phyloP scores from a whole-genome alignment of 2,888 invertebrate species.

The Ormyrus pomaceus region DNA sequence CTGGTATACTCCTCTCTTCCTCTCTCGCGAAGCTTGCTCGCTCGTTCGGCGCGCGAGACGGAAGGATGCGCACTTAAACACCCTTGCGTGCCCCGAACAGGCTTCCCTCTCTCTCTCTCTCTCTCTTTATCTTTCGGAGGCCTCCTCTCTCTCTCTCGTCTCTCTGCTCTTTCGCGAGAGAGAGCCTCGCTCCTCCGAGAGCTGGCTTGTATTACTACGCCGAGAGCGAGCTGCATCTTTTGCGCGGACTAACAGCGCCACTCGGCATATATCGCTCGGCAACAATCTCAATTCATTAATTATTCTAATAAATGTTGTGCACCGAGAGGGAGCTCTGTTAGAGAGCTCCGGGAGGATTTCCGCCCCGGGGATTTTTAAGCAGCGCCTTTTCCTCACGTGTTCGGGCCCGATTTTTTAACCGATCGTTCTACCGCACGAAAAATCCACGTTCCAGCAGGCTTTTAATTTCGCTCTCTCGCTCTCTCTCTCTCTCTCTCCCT shows the following conservation, averaged over 20 bases:
- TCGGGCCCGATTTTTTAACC: not conserved
- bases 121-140: not conserved
- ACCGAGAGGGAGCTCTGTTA: not conserved
- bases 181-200: not conserved
- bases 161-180: slow-evolving; percentile 1
- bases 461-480: not conserved
- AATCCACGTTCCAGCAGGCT: not conserved
- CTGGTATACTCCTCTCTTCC: slow-evolving; percentile 63
- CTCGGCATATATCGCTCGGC: slow-evolving; percentile 41
- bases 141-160: not conserved
- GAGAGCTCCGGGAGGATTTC: not conserved
- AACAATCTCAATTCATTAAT: slow-evolving; percentile 58
- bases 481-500: no score
- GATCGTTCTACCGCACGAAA: slow-evolving; percentile 4
- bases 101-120: slow-evolving; percentile 19
- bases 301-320: slow-evolving; percentile 58
- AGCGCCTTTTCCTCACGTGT: not conserved
- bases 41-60: slow-evolving; percentile 53
- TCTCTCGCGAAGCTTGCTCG: slow-evolving; percentile 38
- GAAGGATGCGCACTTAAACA: slow-evolving; percentile 69
- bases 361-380: not conserved
- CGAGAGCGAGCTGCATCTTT: slow-evolving; percentile 18
- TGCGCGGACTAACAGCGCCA: slow-evolving; percentile 36
- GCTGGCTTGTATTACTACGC: slow-evolving; percentile 16
- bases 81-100: slow-evolving; percentile 66